Evolutionary conservation across 2,888 invertebrate species (phyloP).

Genomic region (Lycocerus yunnanus): DNA sequence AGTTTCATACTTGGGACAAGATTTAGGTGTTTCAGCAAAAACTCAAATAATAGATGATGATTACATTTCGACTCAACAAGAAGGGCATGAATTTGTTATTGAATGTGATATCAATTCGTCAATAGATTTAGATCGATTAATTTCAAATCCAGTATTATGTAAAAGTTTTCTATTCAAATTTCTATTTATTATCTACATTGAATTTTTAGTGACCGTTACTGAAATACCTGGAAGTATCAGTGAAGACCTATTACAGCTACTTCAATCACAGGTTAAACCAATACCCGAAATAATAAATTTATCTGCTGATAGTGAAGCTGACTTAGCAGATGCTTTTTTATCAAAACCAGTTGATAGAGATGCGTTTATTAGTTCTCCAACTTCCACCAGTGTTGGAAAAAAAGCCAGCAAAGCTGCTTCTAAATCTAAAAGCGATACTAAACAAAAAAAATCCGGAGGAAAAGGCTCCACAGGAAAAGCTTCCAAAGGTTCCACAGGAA

Average conservation of each 20-base stretch:
- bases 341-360: constrained; percentile 34
- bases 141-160: constrained; percentile 34
- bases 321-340: constrained; percentile 43
- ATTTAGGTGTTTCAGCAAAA: constrained; percentile 38
- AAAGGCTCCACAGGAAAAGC: too few species aligned
- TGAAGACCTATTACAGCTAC: constrained; percentile 34
- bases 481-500: too few species aligned
- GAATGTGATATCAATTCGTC: constrained; percentile 24
- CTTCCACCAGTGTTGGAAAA: background rate
- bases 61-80: constrained; percentile 14
- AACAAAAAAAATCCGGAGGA: too few species aligned
- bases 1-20: constrained; percentile 34
- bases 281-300: constrained; percentile 5
- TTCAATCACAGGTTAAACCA: constrained; percentile 27
- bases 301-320: constrained; percentile 41
- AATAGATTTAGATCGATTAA: constrained; percentile 28
- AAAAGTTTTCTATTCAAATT: constrained; percentile 4
- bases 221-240: constrained; percentile 41
- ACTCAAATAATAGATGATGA: constrained; percentile 30
- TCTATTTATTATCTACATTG: background rate
- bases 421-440: background rate
- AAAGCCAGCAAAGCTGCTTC: background rate
- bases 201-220: constrained; percentile 39
- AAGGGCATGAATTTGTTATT: constrained; percentile 22
- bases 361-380: background rate